Conservation (phyloP, 2,113 vertebrate species). For the Channa argus region DNA sequence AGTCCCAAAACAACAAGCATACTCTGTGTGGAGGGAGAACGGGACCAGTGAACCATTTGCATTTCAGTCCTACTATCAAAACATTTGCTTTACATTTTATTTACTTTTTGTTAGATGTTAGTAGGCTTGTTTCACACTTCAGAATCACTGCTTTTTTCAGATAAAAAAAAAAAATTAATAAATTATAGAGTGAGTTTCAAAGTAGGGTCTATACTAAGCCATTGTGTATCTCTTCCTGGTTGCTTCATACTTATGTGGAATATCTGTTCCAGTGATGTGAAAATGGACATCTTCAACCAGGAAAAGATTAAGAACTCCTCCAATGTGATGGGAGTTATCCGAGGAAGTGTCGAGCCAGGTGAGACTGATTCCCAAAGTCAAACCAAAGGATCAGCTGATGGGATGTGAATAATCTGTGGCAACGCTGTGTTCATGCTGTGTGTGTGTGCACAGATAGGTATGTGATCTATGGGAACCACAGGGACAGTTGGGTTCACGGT, state of each 20-base stretch:
- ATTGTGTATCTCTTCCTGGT: not conserved
- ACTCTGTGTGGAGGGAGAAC: no score
- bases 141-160: no score
- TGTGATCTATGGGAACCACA: constrained; percentile 91
- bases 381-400: not conserved
- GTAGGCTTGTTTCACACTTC: no score
- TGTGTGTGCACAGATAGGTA: constrained; percentile 85
- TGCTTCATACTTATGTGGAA: not conserved
- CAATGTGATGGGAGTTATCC: constrained; percentile 91
- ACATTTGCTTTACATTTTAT: no score
- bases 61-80: no score
- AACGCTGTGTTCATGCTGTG: not conserved
- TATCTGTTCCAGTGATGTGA: constrained; percentile 82
- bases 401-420: not conserved
- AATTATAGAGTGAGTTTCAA: no score
- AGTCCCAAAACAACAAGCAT: no score
- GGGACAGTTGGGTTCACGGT: constrained; percentile 93
- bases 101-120: no score
- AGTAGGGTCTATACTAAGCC: no score
- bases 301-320: constrained; percentile 81
- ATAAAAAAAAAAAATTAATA: no score
- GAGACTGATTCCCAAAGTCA: constrained; percentile 21
- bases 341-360: constrained; percentile 90
- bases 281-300: constrained; percentile 83
- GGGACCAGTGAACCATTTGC: no score